Base-by-base conservation (phyloP, 2,797 vertebrate genomes). In the Gadopsis marmoratus region DNA sequence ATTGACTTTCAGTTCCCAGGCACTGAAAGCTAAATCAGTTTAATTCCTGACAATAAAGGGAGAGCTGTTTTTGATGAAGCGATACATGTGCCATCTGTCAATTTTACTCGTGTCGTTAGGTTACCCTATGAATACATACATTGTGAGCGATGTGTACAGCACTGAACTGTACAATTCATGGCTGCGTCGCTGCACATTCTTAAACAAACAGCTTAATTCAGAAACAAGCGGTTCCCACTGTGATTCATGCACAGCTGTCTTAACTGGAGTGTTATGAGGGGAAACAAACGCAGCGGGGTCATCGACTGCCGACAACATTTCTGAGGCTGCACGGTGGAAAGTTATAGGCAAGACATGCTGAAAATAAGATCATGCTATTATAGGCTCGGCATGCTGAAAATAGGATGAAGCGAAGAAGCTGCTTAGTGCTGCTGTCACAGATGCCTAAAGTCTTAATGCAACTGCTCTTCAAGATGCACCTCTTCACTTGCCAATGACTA, bases 171-270 rank as follows among this genome's bases (percentile, higher is more conserved):
- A 65, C 56, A 54, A 10, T 74, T 72, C 53, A 53, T 13, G 11
- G 21, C 26, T 6, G 26, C 37, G 63, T 81, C 71, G 12, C 43
- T 1, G 45, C 72, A 67, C 73, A 70, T 66, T 68, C 66, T 79
- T 88, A 81, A 90, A 87, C 83, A 77, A 83, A 75, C 63, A 50
- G 56, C 37, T 76, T 70, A 37, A 83, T 81, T 76, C 79, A 71
- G 79, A 69, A 60, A 47, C 61, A 59, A 67, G 71, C 76, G 5
- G 43, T 45, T 66, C 39, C 60, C 37, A 0, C 69, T 56, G 75
- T 87, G 86, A 89, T 85, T 84, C 74, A 87, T 74, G 72, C 35
- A 13, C 35, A 26, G 50, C 50, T 17, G 48, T 76, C 45, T 2
- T 31, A 51, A 51, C n/a, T 1, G 6, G 12, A 86, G 72, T 2